Base-by-base conservation (phyloP, 2,113 vertebrate species). In the Ammospiza caudacuta region DNA sequence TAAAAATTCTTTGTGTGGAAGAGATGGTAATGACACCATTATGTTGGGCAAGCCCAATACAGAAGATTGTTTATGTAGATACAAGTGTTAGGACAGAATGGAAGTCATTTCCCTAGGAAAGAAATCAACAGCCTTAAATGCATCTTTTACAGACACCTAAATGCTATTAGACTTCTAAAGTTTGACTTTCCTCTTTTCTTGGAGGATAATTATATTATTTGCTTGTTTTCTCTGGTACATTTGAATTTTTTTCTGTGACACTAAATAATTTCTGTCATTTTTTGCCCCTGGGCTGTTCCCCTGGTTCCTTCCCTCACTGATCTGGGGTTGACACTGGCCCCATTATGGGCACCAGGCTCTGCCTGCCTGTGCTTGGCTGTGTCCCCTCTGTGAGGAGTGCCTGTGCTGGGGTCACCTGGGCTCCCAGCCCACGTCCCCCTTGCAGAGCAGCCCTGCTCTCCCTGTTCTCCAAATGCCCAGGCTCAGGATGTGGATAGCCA, bases 11-110 rank as follows among this genome's bases (percentile, higher is more conserved):
- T 76, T 80, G 62, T 94, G 67, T 19, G n/a, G 55, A 92, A 82
- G 70, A 79, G 67, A 83, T 35, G 41, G 59, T 87, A 95, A 95
- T 80, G 82, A 92, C 59, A 75, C 75, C 74, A 73, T 94, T 95
- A 70, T 8, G n/a, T 39, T 91, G 83, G 69, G 83, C 43, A 89
- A 83, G 59, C 63, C 89, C 62, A 76, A 5, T 10, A 21, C 2
- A 73, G 74, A 58, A 58, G 46, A 47, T 70, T 91, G 73, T 95
- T 95, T 95, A 87, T 70, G 67, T 51, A 82, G 84, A 90, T 87
- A 29, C 39, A 92, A 87, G 61, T 1, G 3, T 69, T 87, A 83
- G 59, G 78, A 90, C 39, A 55, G 55, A 87, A 66, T 62, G 15
- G 55, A 95, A 94, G 46, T 79, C 0, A 76, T 89, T 92, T 95